A percentile compares a stretch with the other conserved stretches of the same genome.
Conservation (phyloP, 2,113 vertebrate genomes). For the Trichomycterus rosablanca region DNA sequence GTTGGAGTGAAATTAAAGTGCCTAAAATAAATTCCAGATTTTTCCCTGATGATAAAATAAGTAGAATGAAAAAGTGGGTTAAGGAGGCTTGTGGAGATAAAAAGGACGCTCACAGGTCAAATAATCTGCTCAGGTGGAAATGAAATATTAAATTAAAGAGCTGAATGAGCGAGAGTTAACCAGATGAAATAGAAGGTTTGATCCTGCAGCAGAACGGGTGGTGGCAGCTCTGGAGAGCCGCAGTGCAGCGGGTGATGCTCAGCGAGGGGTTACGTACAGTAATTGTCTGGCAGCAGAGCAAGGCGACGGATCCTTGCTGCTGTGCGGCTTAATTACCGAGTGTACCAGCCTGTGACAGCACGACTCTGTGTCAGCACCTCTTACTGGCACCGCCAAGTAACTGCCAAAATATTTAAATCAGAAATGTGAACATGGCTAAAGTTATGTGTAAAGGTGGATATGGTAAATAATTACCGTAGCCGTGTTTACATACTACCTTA, state of each 20-base stretch:
- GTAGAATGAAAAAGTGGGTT: too few species aligned
- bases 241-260: slow-evolving; percentile 37
- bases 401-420: slow-evolving; percentile 1
- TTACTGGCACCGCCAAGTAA: slow-evolving; percentile 1
- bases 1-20: too few species aligned
- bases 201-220: slow-evolving; percentile 16
- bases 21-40: too few species aligned
- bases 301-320: slow-evolving; percentile 40
- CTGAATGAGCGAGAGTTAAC: slow-evolving; percentile 9
- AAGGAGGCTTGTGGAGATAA: too few species aligned
- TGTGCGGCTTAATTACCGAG: slow-evolving; percentile 43
- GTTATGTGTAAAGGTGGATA: too few species aligned
- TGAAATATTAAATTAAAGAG: too few species aligned
- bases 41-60: too few species aligned
- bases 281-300: slow-evolving; percentile 36
- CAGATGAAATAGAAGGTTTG: slow-evolving; percentile 13
- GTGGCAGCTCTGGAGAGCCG: slow-evolving; percentile 25
- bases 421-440: not conserved
- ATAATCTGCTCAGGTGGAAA: too few species aligned
- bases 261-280: slow-evolving; percentile 27
- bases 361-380: slow-evolving; percentile 6
- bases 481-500: too few species aligned
- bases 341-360: slow-evolving; percentile 35
- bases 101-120: not conserved
- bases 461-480: too few species aligned